A percentile compares a stretch with the other conserved stretches of the same genome.
phyloP scores from a whole-genome alignment of 2,888 invertebrate species.

The Synanthedon andrenaeformis region DNA sequence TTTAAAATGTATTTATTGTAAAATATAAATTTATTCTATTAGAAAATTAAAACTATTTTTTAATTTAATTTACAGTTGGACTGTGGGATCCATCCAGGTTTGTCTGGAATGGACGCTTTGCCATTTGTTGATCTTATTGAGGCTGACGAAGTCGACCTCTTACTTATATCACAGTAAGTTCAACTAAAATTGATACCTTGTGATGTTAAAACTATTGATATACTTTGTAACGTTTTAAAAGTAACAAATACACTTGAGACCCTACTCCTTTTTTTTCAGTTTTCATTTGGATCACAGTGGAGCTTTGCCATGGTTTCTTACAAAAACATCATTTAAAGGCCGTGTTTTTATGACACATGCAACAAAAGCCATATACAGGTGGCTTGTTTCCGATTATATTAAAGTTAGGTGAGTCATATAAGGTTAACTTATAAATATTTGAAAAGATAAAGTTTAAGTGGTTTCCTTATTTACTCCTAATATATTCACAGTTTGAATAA shows the following conservation, averaged over 20 bases:
- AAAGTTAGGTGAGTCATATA: slow-evolving; percentile 82
- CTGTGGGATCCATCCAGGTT: slow-evolving; percentile 98
- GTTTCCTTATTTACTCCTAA: no score
- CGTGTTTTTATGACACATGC: slow-evolving; percentile 99
- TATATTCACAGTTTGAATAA: no score
- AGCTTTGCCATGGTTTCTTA: slow-evolving; percentile 96
- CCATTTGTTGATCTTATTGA: slow-evolving; percentile 98
- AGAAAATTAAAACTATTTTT: no score
- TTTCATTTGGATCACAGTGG: slow-evolving; percentile 99
- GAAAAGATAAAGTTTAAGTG: no score
- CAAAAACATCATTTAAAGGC: slow-evolving; percentile 97
- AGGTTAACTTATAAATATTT: not conserved
- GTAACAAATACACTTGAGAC: not conserved
- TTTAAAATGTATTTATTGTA: not conserved
- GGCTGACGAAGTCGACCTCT: slow-evolving; percentile 94
- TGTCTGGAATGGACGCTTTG: slow-evolving; percentile 96
- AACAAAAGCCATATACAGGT: slow-evolving; percentile 98
- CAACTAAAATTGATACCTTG: not conserved
- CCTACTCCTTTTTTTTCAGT: slow-evolving; percentile 59
- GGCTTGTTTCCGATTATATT: slow-evolving; percentile 98
- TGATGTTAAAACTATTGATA: not conserved
- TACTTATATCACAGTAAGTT: slow-evolving; percentile 92
- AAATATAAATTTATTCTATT: not conserved
- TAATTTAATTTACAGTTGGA: slow-evolving; percentile 75
- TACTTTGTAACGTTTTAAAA: not conserved